Conservation (phyloP, 2,888 invertebrate genomes). For the Andricus curvator region DNA sequence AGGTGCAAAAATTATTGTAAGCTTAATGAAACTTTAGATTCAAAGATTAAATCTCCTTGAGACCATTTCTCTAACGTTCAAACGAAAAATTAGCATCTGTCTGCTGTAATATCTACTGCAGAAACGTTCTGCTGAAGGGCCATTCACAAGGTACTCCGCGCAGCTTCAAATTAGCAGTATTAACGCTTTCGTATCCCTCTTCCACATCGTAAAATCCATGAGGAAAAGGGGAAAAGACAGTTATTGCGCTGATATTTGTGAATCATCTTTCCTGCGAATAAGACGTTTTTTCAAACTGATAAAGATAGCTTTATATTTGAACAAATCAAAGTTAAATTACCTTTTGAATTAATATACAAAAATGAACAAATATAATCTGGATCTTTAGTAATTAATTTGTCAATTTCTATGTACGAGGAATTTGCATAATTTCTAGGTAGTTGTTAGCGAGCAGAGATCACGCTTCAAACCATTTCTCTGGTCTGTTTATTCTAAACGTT, state of each 20-base stretch:
- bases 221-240: background rate
- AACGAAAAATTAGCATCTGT: conserved; percentile 15
- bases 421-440: background rate
- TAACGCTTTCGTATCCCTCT: conserved; percentile 2
- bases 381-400: background rate
- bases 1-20: too few species aligned
- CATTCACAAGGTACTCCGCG: conserved; percentile 13
- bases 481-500: background rate
- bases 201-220: background rate
- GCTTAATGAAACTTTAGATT: background rate
- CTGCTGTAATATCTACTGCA: conserved; percentile 13
- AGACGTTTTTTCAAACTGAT: background rate
- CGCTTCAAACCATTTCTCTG: background rate
- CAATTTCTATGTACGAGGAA: too few species aligned
- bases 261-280: background rate
- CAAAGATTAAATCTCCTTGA: background rate
- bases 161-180: conserved; percentile 35
- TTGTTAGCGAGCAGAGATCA: background rate
- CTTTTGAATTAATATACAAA: too few species aligned
- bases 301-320: background rate
- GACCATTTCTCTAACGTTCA: background rate
- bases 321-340: background rate
- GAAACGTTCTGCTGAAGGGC: background rate
- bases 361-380: too few species aligned
- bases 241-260: background rate